Conservation (phyloP, 2,888 invertebrate species). For the Mechanitis mazaeus region DNA sequence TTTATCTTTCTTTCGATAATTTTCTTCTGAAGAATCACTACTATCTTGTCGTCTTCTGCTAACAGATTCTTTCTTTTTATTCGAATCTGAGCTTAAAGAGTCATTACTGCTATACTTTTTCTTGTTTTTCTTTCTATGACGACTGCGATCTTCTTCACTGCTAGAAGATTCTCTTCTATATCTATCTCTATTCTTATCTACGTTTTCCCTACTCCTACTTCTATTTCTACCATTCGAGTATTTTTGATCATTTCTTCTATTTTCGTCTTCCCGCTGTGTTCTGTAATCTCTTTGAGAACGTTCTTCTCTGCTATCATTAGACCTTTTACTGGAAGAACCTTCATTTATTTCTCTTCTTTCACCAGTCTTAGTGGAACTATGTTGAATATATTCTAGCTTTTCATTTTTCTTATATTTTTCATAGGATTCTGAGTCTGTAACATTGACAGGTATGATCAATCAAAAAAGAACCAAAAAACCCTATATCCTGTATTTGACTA, state of each 20-base stretch:
- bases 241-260: constrained; percentile 35
- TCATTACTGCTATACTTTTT: constrained; percentile 47
- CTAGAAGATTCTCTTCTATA: constrained; percentile 38
- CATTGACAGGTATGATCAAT: constrained; percentile 12
- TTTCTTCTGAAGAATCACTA: constrained; percentile 40
- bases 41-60: constrained; percentile 39
- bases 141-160: constrained; percentile 32
- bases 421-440: constrained; percentile 81
- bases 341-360: constrained; percentile 30
- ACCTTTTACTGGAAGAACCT: constrained; percentile 30
- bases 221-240: constrained; percentile 43
- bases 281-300: constrained; percentile 34
- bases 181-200: constrained; percentile 21
- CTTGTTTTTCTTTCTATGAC: constrained; percentile 25
- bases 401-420: constrained; percentile 80
- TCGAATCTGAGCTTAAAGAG: constrained; percentile 47
- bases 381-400: constrained; percentile 46
- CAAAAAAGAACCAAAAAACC: not conserved
- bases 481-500: no score
- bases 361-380: constrained; percentile 27
- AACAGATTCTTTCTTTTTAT: constrained; percentile 36
- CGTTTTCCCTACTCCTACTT: constrained; percentile 29
- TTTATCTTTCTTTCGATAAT: constrained; percentile 39
- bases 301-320: constrained; percentile 31
- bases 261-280: constrained; percentile 31